Conservation (phyloP, 1,140 invertebrate genomes). For the Acyrthosiphon pisum region DNA sequence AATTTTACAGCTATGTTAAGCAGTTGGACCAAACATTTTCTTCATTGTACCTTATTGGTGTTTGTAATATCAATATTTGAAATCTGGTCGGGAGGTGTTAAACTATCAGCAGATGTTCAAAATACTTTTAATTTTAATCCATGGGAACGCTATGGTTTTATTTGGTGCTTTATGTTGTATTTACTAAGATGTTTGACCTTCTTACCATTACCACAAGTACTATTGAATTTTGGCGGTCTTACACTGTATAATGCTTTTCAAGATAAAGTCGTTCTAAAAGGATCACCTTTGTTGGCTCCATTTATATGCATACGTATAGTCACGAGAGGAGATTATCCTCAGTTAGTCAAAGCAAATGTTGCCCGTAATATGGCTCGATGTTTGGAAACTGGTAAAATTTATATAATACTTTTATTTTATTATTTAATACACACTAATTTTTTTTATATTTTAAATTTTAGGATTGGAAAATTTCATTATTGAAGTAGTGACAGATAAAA, state of each 20-base stretch:
- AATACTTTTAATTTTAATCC: slow-evolving; percentile 72
- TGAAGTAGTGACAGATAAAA: slow-evolving; percentile 96
- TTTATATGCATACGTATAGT: slow-evolving; percentile 96
- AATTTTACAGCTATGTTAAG: slow-evolving; percentile 66
- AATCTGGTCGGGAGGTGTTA: slow-evolving; percentile 79
- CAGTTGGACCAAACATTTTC: slow-evolving; percentile 74
- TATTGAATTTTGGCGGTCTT: slow-evolving; percentile 92
- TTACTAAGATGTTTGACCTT: slow-evolving; percentile 82
- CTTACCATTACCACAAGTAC: slow-evolving; percentile 85
- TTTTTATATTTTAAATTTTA: not conserved
- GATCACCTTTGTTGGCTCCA: slow-evolving; percentile 88
- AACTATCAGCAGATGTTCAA: slow-evolving; percentile 70
- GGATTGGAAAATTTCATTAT: slow-evolving; percentile 96
- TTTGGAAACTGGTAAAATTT: slow-evolving; percentile 69
- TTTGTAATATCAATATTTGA: slow-evolving; percentile 80
- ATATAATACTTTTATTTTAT: not conserved
- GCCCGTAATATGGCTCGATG: slow-evolving; percentile 89
- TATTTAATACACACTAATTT: not conserved
- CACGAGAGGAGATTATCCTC: slow-evolving; percentile 92
- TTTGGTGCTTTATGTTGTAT: slow-evolving; percentile 77
- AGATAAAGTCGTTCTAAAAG: slow-evolving; percentile 88
- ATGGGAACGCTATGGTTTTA: slow-evolving; percentile 79
- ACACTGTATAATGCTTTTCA: slow-evolving; percentile 94
- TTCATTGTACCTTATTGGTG: slow-evolving; percentile 80
- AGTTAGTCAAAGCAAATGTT: slow-evolving; percentile 90